phyloP scores from a whole-genome alignment of 2,888 invertebrate species.

The Ecliptopera silaceata region DNA sequence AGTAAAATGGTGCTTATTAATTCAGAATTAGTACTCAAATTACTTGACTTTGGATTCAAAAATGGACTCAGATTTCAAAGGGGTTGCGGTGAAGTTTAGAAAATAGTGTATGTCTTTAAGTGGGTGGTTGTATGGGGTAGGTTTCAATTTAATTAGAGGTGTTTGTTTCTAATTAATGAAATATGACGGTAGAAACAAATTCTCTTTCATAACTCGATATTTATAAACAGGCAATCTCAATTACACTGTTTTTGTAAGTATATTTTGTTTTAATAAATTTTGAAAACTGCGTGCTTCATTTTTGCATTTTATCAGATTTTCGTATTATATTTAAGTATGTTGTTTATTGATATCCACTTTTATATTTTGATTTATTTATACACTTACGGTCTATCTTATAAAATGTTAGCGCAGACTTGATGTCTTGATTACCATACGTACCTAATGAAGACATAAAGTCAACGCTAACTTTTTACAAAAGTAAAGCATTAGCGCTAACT shows the following conservation, averaged over 20 bases:
- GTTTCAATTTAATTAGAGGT: slow-evolving; percentile 31
- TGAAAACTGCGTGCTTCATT: too few species aligned
- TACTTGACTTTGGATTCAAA: slow-evolving; percentile 42
- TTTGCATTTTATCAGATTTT: too few species aligned
- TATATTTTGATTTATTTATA: too few species aligned
- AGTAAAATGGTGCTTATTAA: slow-evolving; percentile 21
- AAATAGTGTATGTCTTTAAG: slow-evolving; percentile 37
- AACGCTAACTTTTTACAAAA: too few species aligned
- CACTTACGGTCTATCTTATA: too few species aligned
- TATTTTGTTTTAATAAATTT: not conserved
- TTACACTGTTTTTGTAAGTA: not conserved
- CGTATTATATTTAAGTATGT: too few species aligned
- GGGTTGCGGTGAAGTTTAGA: slow-evolving; percentile 33
- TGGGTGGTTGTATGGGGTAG: slow-evolving; percentile 24
- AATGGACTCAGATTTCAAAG: slow-evolving; percentile 36
- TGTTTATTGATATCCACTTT: too few species aligned
- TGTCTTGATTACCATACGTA: too few species aligned
- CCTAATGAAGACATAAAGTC: too few species aligned
- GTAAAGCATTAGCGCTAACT: too few species aligned
- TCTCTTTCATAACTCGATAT: not conserved
- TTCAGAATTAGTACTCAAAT: slow-evolving; percentile 43
- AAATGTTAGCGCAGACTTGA: too few species aligned
- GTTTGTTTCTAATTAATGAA: slow-evolving; percentile 21
- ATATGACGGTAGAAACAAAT: slow-evolving; percentile 1
- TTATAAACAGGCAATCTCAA: too few species aligned